These are phyloP conservation scores for Poeciliopsis gracilis DNA, from an alignment of 2,797 vertebrate species.

Conservation along the genomic window DNA sequence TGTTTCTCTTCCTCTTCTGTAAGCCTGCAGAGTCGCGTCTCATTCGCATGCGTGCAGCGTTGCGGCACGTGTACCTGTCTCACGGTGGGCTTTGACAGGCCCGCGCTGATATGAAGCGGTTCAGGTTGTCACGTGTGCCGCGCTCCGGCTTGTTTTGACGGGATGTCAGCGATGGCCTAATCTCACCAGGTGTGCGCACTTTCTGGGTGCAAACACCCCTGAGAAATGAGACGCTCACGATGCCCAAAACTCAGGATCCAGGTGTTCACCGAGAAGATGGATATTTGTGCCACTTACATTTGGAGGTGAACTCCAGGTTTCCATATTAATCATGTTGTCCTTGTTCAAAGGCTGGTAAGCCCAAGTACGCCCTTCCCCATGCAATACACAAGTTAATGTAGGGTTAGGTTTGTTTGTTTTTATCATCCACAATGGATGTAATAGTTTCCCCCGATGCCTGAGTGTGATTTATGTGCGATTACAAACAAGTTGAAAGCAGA, in stretches of 20 bases:
- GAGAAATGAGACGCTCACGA: slow-evolving; percentile 21
- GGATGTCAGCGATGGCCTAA: slow-evolving; percentile 49
- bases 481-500: slow-evolving; percentile 51
- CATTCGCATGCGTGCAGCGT: slow-evolving; percentile 59
- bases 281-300: slow-evolving; percentile 40
- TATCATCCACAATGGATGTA: slow-evolving; percentile 17
- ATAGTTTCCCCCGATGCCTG: slow-evolving; percentile 29
- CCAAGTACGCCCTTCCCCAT: slow-evolving; percentile 34
- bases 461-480: slow-evolving; percentile 44
- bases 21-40: slow-evolving; percentile 33
- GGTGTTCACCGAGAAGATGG: slow-evolving; percentile 46
- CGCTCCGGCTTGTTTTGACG: slow-evolving; percentile 53
- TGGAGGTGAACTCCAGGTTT: slow-evolving; percentile 49
- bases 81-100: slow-evolving; percentile 64
- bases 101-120: slow-evolving; percentile 64
- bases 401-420: slow-evolving; percentile 26
- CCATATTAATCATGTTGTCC: slow-evolving; percentile 59
- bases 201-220: slow-evolving; percentile 22
- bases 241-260: slow-evolving; percentile 37
- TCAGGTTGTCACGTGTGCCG: slow-evolving; percentile 69
- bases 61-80: slow-evolving; percentile 46
- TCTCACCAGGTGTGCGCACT: slow-evolving; percentile 32
- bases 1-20: slow-evolving; percentile 24
- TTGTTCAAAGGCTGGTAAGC: slow-evolving; percentile 54
- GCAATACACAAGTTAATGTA: slow-evolving; percentile 40